A percentile compares a stretch with the other conserved stretches of the same genome.
These are phyloP conservation scores for Brachionus sp. DNA, from an alignment of 1,140 invertebrate genomes.

Conservation along the genomic window DNA sequence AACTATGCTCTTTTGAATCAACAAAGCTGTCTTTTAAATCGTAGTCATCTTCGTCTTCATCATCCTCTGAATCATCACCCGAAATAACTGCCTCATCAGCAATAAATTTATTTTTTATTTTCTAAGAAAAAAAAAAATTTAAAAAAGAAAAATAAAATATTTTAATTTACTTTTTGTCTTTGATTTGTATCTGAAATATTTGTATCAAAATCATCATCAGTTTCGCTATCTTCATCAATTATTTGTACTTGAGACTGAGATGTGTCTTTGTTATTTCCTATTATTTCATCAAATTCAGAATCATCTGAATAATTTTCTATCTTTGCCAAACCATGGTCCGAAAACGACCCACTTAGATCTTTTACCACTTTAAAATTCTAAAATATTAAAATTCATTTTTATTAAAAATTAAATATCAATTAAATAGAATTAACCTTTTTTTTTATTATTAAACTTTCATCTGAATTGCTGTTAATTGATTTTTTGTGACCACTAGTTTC, in stretches of 20 bases:
- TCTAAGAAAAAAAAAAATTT: background rate
- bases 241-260: background rate
- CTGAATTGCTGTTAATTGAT: background rate
- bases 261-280: background rate
- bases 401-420: background rate
- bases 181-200: background rate
- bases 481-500: slow-evolving; percentile 25
- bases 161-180: background rate
- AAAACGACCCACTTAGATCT: background rate
- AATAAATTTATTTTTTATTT: slow-evolving; percentile 29
- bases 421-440: background rate
- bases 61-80: slow-evolving; percentile 11
- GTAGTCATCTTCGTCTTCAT: slow-evolving; percentile 37
- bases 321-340: background rate
- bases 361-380: background rate
- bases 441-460: background rate
- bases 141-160: background rate
- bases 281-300: slow-evolving; percentile 29
- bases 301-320: slow-evolving; percentile 10
- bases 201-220: background rate
- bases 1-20: background rate
- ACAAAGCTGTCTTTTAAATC: slow-evolving; percentile 44
- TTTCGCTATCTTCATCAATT: background rate
- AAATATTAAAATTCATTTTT: background rate
- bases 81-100: slow-evolving; percentile 3